Evolutionary conservation across 2,797 vertebrate species (phyloP).

Genomic region (Toxotes lorentzi): DNA sequence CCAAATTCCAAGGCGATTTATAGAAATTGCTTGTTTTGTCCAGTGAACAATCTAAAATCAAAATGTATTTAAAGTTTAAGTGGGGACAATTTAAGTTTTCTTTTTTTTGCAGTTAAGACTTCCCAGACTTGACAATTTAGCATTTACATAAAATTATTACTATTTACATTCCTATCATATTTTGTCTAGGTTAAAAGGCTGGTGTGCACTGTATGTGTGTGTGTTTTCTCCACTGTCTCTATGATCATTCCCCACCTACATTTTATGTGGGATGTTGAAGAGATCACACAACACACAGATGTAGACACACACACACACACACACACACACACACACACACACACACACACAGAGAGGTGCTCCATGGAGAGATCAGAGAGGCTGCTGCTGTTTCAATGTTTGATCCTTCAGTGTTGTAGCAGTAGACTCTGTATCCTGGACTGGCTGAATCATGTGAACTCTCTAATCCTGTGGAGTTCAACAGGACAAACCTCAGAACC

Average conservation of each 20-base stretch:
- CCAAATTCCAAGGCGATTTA: too few species aligned
- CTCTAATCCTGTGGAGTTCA: neutral
- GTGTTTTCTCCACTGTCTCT: conserved; percentile 2
- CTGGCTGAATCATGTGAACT: conserved; percentile 9
- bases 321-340: conserved; percentile 14
- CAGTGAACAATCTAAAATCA: too few species aligned
- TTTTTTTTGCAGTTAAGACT: too few species aligned
- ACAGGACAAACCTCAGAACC: neutral
- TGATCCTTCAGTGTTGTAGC: conserved; percentile 51
- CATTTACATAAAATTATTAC: neutral
- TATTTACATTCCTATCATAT: too few species aligned
- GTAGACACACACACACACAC: conserved; percentile 1
- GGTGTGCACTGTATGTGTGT: neutral
- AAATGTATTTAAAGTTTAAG: too few species aligned
- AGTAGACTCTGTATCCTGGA: conserved; percentile 27
- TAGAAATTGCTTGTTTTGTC: too few species aligned
- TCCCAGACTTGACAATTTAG: too few species aligned
- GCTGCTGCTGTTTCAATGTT: conserved; percentile 45
- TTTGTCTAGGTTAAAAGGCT: too few species aligned
- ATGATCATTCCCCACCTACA: neutral
- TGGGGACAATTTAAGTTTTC: too few species aligned
- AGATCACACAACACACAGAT: neutral
- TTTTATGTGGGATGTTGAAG: conserved; percentile 19
- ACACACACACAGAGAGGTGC: conserved; percentile 19
- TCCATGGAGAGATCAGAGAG: conserved; percentile 65